Conservation (phyloP, 2,888 invertebrate species). For the Idaea straminata region DNA sequence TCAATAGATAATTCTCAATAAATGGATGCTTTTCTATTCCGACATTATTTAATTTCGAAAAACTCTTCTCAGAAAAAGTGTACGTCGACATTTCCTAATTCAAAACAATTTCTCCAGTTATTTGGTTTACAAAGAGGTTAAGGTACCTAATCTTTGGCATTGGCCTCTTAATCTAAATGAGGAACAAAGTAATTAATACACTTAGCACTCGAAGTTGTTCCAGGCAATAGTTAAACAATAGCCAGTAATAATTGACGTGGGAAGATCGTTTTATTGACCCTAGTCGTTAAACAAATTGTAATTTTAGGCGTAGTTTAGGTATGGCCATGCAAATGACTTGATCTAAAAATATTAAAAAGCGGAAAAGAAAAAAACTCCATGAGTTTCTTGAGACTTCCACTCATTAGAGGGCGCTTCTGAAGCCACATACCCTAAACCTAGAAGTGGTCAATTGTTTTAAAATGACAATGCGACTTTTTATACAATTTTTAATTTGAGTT, state of each 20-base stretch:
- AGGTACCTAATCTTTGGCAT: background rate
- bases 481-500: no score
- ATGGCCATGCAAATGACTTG: background rate
- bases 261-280: constrained; percentile 19
- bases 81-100: no score
- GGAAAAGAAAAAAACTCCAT: no score
- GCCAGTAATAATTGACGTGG: constrained; percentile 25
- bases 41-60: no score
- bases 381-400: no score
- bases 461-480: background rate
- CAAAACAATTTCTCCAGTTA: no score
- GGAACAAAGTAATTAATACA: background rate
- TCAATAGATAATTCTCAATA: no score
- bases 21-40: no score
- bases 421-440: no score
- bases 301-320: background rate
- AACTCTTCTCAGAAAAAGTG: no score
- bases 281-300: background rate
- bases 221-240: constrained; percentile 11
- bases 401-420: no score
- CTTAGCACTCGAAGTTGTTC: background rate
- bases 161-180: background rate
- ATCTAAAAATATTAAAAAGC: background rate
- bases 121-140: background rate
- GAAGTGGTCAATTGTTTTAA: background rate